Base-by-base conservation (phyloP, 2,113 vertebrate species). In the Oncorhynchus gorbuscha region DNA sequence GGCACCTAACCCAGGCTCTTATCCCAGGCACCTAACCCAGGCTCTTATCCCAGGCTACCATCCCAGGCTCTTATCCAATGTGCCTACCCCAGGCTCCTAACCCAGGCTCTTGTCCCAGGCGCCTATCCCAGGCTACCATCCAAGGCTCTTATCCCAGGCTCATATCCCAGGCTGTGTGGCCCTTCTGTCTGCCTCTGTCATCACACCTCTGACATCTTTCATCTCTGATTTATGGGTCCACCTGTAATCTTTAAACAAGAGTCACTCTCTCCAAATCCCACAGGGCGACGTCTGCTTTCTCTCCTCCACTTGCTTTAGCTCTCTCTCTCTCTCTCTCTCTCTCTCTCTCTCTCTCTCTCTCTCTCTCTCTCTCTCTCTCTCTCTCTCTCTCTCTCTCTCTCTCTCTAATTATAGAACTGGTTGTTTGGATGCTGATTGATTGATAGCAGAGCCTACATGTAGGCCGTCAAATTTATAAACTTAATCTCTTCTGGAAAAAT, bases 261-360 rank as follows among this genome's bases (percentile, higher is more conserved):
- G 51, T 55, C 51, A 4, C 51, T 30, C 5, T 67, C 26, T 32
- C 30, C 14, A 67, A 67, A 26, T 30, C 30, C 65, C 28, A 14
- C 64, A 30, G 30, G 28, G 32, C 22, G 1, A 69, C 3, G 14
- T 9, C 65, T 69, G n/a, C 35, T 71, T 74, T 79, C 74, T 81
- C 69, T 3, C 59, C 35, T 69, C 79, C 26, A 68, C 62, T 72
- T 35, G 3, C 62, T 75, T 62, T 51, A 48, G 1, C 48, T 67
- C 9, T 49, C 49, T 49, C 48, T 67, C 9, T 49, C 49, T 30
- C 28, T 28, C 59, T 49, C 35, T 20, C 32, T 65, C 84, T 81
- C 14, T 51, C 81, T 86, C 82, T 67, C 66, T 66, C 66, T 82
- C 4, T 74, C 73, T 20, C 1, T 49, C 32, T 74, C 32, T 65